Evolutionary conservation across 64 coral and sea anemone species (phyloP).

Genomic region (Montipora sp.): DNA sequence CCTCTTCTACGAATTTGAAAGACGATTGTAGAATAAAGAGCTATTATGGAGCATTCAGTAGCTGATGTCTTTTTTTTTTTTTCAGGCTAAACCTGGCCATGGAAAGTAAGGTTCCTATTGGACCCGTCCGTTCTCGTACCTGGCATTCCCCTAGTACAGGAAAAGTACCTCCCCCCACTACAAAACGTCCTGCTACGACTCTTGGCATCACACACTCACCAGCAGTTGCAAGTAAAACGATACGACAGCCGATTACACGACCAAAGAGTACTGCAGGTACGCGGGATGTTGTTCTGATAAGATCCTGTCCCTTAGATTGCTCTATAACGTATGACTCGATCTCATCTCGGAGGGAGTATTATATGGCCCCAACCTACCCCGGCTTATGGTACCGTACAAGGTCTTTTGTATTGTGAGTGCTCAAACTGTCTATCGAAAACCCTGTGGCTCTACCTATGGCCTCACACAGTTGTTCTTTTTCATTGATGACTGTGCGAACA

Average conservation of each 20-base stretch:
- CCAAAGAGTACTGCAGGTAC: conserved; percentile 87
- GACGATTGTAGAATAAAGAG: neutral
- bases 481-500: no score
- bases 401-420: no score
- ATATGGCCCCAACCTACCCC: no score
- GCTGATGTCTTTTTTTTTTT: neutral
- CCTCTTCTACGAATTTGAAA: no score
- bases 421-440: no score
- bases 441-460: no score
- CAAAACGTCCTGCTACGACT: conserved; percentile 79
- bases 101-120: conserved; percentile 69
- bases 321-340: no score
- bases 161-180: conserved; percentile 17
- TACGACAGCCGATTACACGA: conserved; percentile 72
- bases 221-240: conserved; percentile 13
- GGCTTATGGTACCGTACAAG: no score
- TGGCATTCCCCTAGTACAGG: conserved; percentile 62
- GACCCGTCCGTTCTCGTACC: conserved; percentile 73
- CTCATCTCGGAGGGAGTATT: no score
- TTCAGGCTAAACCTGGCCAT: conserved; percentile 76
- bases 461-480: no score
- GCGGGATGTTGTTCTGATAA: neutral
- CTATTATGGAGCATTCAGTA: neutral
- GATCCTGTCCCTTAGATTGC: no score
- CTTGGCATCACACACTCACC: conserved; percentile 66